These are phyloP conservation scores for Oreochromis tanganicae DNA, from an alignment of 2,113 vertebrate species.

Conservation along the genomic window DNA sequence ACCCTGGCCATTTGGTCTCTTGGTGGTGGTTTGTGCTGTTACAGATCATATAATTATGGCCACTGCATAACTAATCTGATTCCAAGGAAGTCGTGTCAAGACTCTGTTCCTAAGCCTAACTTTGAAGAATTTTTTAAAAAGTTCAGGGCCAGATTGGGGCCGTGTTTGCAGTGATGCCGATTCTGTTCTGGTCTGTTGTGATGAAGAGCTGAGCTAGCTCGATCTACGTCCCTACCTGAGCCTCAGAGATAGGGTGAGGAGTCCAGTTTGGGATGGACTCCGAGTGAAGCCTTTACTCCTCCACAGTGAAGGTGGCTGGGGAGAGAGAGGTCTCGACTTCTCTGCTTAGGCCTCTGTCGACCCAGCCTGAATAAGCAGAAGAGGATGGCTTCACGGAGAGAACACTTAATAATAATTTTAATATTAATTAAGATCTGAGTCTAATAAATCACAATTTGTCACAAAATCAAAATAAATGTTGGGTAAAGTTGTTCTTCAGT, in stretches of 20 bases:
- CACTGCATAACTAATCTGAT: not conserved
- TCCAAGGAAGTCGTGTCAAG: not conserved
- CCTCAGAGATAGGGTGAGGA: not conserved
- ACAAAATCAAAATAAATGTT: not conserved
- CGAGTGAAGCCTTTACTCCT: not conserved
- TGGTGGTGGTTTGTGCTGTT: not conserved
- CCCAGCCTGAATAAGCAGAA: not conserved
- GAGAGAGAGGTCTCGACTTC: not conserved
- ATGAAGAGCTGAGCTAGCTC: not conserved
- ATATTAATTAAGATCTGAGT: not conserved
- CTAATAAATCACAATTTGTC: not conserved
- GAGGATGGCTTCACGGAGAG: not conserved
- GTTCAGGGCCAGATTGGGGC: not conserved
- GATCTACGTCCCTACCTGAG: not conserved
- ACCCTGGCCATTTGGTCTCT: not conserved
- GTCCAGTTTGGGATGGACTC: not conserved
- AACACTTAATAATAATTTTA: not conserved
- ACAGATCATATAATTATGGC: not conserved
- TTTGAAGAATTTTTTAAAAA: not conserved
- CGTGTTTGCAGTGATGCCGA: not conserved
- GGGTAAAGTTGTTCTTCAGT: not conserved
- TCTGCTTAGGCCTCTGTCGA: not conserved
- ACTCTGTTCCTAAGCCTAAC: not conserved
- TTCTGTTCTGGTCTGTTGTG: not conserved
- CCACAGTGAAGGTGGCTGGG: not conserved